Base-by-base conservation (phyloP, 2,113 vertebrate species). In the Callorhinus ursinus region DNA sequence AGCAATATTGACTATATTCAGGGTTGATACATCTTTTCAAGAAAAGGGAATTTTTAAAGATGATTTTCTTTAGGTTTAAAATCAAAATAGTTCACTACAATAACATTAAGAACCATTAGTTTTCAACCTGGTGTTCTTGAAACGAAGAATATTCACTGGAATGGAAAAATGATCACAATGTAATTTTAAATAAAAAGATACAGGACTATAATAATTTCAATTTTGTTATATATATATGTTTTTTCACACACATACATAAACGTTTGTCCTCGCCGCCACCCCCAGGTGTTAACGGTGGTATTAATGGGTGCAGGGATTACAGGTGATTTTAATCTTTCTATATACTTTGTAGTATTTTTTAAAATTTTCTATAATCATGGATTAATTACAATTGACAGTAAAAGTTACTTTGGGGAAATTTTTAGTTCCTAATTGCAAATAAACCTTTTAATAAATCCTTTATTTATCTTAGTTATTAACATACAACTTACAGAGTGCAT, bases 101-200 rank as follows among this genome's bases (percentile, higher is more conserved):
- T 51, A 86, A 63, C 22, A 85, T 46, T 33, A 53, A 93, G 53
- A 95, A 77, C 28, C 14, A 59, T 26, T n/a, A 15, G 4, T 95
- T 95, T 94, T 96, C 61, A 80, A 77, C n/a, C 26, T 77, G 24
- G 72, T 81, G 61, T 12, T 63, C 67, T 42, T 88, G 80, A 94
- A 91, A 65, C 2, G 36, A 89, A 87, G 16, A 88, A 59, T 88
- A 57, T 61, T 95, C 61, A 82, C 1, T 89, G 92, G 2, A 36
- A 46, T 88, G 46, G 57, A 46, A 94, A 93, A 88, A 90, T 67
- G 22, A 63, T 65, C 4, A 84, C 51, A 5, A 53, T 77, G 16
- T 33, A 83, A 79, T 91, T 95, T 95, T 36, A 90, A 3, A 33
- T 76, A 65, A 97, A 82, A 92, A 51, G 26, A n/a, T 80, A 59